Evolutionary conservation across 37 sponge, comb jelly and placozoan species (phyloP), one percentile per base, ranked within the genome.

Genomic region (Ephydatia muelleri): DNA sequence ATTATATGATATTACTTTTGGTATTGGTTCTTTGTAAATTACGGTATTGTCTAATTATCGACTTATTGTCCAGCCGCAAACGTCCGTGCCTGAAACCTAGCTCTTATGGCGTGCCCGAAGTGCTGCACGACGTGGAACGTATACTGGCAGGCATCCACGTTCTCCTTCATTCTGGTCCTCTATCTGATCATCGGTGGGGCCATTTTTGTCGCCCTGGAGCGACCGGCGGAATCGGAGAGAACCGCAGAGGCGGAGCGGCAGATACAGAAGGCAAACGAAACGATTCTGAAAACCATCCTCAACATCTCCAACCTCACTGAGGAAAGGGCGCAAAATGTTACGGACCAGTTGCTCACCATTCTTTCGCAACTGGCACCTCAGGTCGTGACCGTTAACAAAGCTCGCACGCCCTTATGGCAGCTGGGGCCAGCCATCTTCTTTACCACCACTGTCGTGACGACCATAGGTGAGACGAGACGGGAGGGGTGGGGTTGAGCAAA

Each of bases 111-210:
- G 14, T 89, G 89, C 69, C 70, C 22, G 68, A 40, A 31, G 35
- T 80, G 68, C 70, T 86, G 66, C 37, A 86, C 76, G 48, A 68
- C 43, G 27, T 84, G 33, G 57, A 89, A 89, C 49, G n/a, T 16
- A 39, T 73, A 78, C 78, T 87, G 83, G 65, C 79, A 78, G 49
- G 14, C 65, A 11, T 35, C 89, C 13, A 40, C 70, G 0, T 70
- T 68, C 65, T 80, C 66, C 23, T 6, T 27, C 33, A n/a, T 86
- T 5, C 67, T 93, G 21, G 19, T 76, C 5, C 75, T 81, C 23
- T 95, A 95, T 77, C 74, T 92, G 21, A 0, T 88, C 2, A 12
- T 93, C 21, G 94, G 94, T 1, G 90, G 83, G 14, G 70, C 29
- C 0, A 68, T 86, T 32, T 93, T 93, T 70, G 28, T 19, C 5